These are phyloP conservation scores for Triplophysa dalaica DNA, from an alignment of 2,113 vertebrate species.

Conservation along the genomic window DNA sequence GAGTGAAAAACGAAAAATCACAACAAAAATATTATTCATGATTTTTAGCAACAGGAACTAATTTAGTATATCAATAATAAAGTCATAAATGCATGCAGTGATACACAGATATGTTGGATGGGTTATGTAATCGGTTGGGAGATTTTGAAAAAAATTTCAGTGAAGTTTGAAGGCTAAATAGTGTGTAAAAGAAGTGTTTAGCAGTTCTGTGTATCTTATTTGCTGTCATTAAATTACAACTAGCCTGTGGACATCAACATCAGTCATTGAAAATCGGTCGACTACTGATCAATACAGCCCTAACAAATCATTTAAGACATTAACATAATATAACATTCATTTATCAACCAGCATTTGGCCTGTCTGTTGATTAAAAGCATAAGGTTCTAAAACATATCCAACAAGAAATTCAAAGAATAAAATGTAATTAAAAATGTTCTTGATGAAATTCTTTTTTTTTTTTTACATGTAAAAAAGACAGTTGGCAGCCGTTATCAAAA, in stretches of 20 bases:
- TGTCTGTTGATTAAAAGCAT: too few species aligned
- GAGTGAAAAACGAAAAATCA: too few species aligned
- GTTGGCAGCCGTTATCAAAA: background rate
- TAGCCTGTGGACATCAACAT: background rate
- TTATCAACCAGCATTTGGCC: too few species aligned
- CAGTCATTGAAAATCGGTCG: background rate
- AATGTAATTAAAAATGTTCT: background rate
- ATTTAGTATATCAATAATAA: too few species aligned
- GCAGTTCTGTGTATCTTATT: background rate
- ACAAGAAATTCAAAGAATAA: background rate
- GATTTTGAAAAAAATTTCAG: too few species aligned
- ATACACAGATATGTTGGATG: too few species aligned
- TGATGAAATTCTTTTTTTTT: too few species aligned
- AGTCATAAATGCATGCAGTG: too few species aligned
- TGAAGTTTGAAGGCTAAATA: background rate
- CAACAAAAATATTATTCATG: too few species aligned
- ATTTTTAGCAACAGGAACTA: too few species aligned
- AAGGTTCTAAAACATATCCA: background rate
- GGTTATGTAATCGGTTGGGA: too few species aligned
- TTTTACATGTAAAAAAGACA: background rate
- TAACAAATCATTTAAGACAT: background rate
- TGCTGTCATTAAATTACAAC: background rate
- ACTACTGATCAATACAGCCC: background rate
- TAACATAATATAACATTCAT: background rate
- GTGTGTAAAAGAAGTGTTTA: background rate